Evolutionary conservation across 1,140 invertebrate genomes (phyloP), one percentile per base, ranked within the genome.

Genomic region (Nymphalis io): DNA sequence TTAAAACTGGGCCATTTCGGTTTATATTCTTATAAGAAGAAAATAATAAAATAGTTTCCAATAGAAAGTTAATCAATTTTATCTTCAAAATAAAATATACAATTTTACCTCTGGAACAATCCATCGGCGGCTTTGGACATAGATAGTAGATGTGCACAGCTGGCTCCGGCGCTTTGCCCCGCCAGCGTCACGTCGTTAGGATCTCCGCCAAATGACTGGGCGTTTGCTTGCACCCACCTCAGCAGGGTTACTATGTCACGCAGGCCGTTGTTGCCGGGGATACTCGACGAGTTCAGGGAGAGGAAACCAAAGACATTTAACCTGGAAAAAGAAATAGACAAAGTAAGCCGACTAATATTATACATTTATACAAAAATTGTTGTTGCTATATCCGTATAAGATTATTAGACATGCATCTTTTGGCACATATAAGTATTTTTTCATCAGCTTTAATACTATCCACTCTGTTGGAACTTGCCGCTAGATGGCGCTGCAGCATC

Each of bases 201-300:
- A 85, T 95, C 93, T 0, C 95, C 95, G 1, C 95, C 95, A 76
- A 96, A 96, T 60, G 85, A 77, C 20, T 88, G 79, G 27, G 95
- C 95, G 79, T 96, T 95, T 27, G 91, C 83, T 79, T 93, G 92
- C 3, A 96, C 92, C 91, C 94, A 95, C 72, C 92, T 87, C 60
- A 95, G 79, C 1, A 95, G 94, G 70, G 94, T 87, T 42, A 94
- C 84, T 68, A 94, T 93, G 74, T 96, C 95, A 53, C 94, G 92
- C 18, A 96, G 84, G 0, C 94, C 95, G 27, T 93, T 93, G 85
- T 96, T 96, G 11, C 95, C 95, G 1, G 95, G 95, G 5, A 93
- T 93, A 83, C 79, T 93, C 75, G 87, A 90, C 42, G 88, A 88
- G 76, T 84, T 92, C 72, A 90, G 94, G 5, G 84, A 94, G 68